A percentile compares a stretch with the other conserved stretches of the same genome.
Conservation (phyloP, 2,888 invertebrate species). For the Dasypolia templi region DNA sequence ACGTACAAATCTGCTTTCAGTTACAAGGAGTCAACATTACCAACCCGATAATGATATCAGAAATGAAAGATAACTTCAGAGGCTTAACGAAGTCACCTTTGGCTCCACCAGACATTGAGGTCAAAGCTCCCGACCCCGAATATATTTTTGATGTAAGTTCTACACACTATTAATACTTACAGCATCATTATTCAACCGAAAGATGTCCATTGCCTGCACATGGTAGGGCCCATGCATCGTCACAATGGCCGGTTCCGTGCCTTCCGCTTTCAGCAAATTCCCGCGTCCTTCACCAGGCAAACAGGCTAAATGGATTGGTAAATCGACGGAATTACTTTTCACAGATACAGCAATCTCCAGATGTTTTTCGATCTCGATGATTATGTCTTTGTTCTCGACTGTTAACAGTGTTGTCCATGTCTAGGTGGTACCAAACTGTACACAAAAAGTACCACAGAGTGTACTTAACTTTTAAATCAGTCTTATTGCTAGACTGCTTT, state of each 20-base stretch:
- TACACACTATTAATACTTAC: neutral
- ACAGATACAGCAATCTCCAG: no score
- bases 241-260: neutral
- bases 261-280: no score
- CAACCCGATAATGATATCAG: conserved; percentile 80
- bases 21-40: conserved; percentile 78
- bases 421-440: no score
- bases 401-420: no score
- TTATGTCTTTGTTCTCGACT: no score
- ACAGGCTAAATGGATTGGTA: neutral
- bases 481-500: no score
- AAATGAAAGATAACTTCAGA: conserved; percentile 85
- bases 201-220: neutral
- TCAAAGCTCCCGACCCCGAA: conserved; percentile 82
- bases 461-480: no score
- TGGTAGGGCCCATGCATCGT: no score
- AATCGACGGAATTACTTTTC: no score
- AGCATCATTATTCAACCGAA: neutral
- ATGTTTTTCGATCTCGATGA: no score
- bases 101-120: conserved; percentile 79
- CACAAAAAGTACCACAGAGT: no score
- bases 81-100: conserved; percentile 74
- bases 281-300: neutral
- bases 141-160: conserved; percentile 84
- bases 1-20: conserved; percentile 68